A percentile compares a stretch with the other conserved stretches of the same genome.
phyloP scores from a whole-genome alignment of 2,797 vertebrate species.

The Esox masquinongy region DNA sequence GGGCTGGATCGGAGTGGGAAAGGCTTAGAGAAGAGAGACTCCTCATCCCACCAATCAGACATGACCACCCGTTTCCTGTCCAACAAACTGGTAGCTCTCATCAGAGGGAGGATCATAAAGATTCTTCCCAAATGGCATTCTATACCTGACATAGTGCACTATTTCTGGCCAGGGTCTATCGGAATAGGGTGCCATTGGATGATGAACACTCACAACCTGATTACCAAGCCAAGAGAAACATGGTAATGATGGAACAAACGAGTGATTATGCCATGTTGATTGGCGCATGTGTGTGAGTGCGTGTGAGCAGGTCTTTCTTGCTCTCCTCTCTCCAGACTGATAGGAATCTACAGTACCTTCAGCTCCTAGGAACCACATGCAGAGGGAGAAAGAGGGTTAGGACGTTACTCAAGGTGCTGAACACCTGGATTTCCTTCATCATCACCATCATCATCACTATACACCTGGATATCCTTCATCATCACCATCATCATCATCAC shows the following conservation, averaged over 20 bases:
- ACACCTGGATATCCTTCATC: too few relatives aligned
- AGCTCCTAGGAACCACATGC: conserved; percentile 1
- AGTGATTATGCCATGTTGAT: background rate
- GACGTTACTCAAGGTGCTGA: background rate
- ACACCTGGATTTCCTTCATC: background rate
- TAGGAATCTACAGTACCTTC: background rate
- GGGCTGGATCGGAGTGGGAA: conserved; percentile 61
- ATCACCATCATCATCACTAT: background rate
- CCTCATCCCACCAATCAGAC: conserved; percentile 46
- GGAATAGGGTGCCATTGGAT: background rate
- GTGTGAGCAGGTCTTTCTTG: background rate
- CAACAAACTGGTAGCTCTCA: conserved; percentile 16
- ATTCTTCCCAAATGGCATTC: background rate
- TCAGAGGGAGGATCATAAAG: too few relatives aligned
- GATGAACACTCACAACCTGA: background rate
- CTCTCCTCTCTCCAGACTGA: background rate
- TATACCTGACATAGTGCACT: background rate
- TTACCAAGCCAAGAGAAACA: background rate
- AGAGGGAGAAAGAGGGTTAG: background rate
- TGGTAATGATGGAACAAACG: background rate
- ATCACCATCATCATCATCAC: background rate
- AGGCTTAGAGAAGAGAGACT: conserved; percentile 58
- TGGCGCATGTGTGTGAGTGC: background rate
- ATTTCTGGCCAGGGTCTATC: background rate
- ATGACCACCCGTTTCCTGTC: conserved; percentile 61